Base-by-base conservation (phyloP, 1,140 invertebrate genomes). In the Sminthurides bifidus region DNA sequence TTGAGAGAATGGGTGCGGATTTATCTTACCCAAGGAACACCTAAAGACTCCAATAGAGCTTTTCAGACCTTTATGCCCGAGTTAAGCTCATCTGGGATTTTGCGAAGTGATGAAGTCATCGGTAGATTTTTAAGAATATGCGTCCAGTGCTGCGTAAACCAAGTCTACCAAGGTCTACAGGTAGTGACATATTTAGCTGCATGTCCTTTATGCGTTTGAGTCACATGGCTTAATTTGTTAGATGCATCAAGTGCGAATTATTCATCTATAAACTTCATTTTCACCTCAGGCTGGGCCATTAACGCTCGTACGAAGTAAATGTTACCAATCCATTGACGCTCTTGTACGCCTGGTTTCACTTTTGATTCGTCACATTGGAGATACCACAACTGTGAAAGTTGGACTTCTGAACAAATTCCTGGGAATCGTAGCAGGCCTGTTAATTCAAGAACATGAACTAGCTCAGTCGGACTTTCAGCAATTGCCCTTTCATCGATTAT, bases 31-130 rank as follows among this genome's bases (percentile, higher is more conserved):
- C 81, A 86, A 1, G 76, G 77, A 15, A 79, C 84, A 15, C 81
- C 83, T 0, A 78, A 86, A 38, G 93, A 97, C 70, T 85, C 90
- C 4, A 84, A 83, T 1, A 93, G 94, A 67, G 88, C 92, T n/a
- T 96, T 98, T 68, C 82, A 85, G 31, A 73, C 87, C 46, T 95
- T 97, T 72, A 90, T 97, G 0, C 87, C 92, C 66, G 75, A 81
- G 70, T 93, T 98, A 91, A 95, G 95, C 67, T 79, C 87, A 54
- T 90, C 95, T 63, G 94, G 94, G 2, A 92, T 98, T 44, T 72
- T 98, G 14, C 96, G 97, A 70, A 94, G 91, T 0, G 96, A 99
- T 67, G 94, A 99, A 69, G 77, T 94, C 56, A 95, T 98, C 50
- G 93, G 92, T 0, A 73, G 93, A 57, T 98, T 99, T 74, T 98